phyloP scores from a whole-genome alignment of 1,140 invertebrate genomes.

The Lasioglossum baleicum region DNA sequence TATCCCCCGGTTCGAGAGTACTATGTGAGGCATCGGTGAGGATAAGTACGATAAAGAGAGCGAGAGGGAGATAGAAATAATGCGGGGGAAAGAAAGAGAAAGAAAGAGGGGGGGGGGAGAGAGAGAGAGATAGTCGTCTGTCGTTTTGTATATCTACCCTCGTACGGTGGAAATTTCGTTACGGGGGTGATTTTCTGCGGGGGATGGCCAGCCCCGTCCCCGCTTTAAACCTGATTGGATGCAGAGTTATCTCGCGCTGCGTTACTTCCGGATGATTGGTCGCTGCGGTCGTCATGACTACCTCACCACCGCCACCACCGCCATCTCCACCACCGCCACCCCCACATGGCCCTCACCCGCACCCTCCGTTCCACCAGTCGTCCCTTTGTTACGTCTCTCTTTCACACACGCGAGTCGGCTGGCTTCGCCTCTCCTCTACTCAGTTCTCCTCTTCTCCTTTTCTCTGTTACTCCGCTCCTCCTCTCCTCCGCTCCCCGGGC shows the following conservation, averaged over 20 bases:
- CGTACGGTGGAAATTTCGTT: slow-evolving; percentile 66
- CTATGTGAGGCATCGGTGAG: slow-evolving; percentile 11
- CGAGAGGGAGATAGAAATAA: not conserved
- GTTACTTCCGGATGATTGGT: slow-evolving; percentile 81
- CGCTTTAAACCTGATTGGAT: slow-evolving; percentile 80
- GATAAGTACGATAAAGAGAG: slow-evolving; percentile 15
- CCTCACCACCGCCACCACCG: slow-evolving; percentile 75
- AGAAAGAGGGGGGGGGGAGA: slow-evolving; percentile 1
- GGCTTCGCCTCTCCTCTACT: too few relatives aligned
- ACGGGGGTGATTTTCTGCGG: slow-evolving; percentile 68
- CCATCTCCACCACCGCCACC: slow-evolving; percentile 63
- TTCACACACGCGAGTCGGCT: not conserved
- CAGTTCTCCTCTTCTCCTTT: not conserved
- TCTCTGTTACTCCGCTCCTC: slow-evolving; percentile 20
- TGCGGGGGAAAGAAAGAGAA: not conserved
- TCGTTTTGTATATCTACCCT: slow-evolving; percentile 69
- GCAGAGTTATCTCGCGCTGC: slow-evolving; percentile 80
- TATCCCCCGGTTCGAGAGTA: slow-evolving; percentile 41
- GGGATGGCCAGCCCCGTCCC: slow-evolving; percentile 70
- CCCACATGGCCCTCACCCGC: slow-evolving; percentile 62
- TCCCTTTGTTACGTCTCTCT: slow-evolving; percentile 41
- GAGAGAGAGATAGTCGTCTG: slow-evolving; percentile 55
- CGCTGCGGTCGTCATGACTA: slow-evolving; percentile 80
- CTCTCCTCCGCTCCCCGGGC: not conserved
- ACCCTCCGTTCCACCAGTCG: slow-evolving; percentile 41